Percentiles rank a stretch among this genome's conserved stretches.
Evolutionary conservation across 2,888 invertebrate species (phyloP).

Genomic region (Archaeoteleia sp.): DNA sequence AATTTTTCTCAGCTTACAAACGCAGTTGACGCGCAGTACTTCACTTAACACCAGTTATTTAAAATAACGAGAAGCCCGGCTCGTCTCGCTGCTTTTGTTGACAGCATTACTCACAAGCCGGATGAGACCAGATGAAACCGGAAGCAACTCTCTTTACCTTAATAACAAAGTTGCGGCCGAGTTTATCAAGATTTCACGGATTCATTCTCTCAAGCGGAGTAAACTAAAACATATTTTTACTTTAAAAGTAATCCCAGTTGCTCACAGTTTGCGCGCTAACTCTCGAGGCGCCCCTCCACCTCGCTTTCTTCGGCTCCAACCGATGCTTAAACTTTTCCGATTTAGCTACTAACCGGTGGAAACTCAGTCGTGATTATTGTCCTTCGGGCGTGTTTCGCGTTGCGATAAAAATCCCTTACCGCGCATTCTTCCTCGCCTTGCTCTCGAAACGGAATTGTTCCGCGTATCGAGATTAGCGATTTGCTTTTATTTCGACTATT

Average conservation of each 20-base stretch:
- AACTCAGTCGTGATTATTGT: conserved; percentile 42
- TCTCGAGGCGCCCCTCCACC: background rate
- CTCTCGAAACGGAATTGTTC: conserved; percentile 1
- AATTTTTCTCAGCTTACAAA: no score
- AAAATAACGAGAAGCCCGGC: conserved; percentile 16
- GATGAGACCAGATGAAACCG: conserved; percentile 29
- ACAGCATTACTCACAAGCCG: conserved; percentile 16
- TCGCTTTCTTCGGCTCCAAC: conserved; percentile 4
- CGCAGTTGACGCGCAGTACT: conserved; percentile 14
- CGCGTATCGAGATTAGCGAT: conserved; percentile 28
- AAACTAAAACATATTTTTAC: conserved; percentile 61
- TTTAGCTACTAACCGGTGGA: conserved; percentile 47
- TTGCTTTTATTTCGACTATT: conserved; percentile 24
- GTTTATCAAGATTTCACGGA: conserved; percentile 62
- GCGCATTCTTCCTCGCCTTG: conserved; percentile 13
- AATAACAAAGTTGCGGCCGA: conserved; percentile 58
- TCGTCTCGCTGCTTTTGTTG: conserved; percentile 9
- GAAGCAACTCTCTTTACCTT: conserved; percentile 41
- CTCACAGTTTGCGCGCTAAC: conserved; percentile 31
- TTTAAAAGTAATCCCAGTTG: conserved; percentile 61
- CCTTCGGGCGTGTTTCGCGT: conserved; percentile 24
- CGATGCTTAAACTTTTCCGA: conserved; percentile 54
- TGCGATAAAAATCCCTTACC: conserved; percentile 32
- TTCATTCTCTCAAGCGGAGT: conserved; percentile 54
- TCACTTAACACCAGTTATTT: conserved; percentile 20